Conservation (phyloP, 2,888 invertebrate species). For the Cosmia trapezina region DNA sequence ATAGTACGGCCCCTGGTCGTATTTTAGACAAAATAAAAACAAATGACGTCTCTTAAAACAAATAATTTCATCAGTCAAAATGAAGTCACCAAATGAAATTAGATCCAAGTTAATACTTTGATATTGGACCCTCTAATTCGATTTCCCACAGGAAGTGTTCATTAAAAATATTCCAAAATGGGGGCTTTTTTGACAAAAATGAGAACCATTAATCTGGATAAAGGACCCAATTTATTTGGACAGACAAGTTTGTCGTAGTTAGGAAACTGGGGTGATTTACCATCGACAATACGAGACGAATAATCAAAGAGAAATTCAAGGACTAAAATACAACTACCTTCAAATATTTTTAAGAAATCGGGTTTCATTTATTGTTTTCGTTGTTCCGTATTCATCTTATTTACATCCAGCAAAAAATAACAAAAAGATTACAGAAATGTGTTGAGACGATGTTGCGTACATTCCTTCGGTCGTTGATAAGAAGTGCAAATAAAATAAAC, state of each 20-base stretch:
- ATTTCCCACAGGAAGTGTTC: constrained; percentile 36
- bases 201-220: constrained; percentile 25
- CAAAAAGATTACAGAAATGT: constrained; percentile 15
- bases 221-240: constrained; percentile 41
- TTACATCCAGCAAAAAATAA: constrained; percentile 31
- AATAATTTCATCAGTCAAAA: neutral
- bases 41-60: neutral
- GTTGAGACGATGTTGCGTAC: constrained; percentile 14
- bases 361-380: constrained; percentile 1
- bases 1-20: neutral
- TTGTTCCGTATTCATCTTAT: neutral
- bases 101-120: constrained; percentile 14
- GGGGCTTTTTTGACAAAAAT: constrained; percentile 7
- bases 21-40: neutral
- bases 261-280: constrained; percentile 24
- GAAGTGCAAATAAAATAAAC: constrained; percentile 48
- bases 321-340: neutral
- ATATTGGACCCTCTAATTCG: constrained; percentile 29
- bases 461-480: constrained; percentile 43
- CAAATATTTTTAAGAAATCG: neutral
- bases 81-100: constrained; percentile 9
- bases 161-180: constrained; percentile 32
- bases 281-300: constrained; percentile 16
- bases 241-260: constrained; percentile 22
- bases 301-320: neutral